These are phyloP conservation scores for Phaenicophaeus curvirostris DNA, from an alignment of 2,797 vertebrate genomes.

Conservation along the genomic window DNA sequence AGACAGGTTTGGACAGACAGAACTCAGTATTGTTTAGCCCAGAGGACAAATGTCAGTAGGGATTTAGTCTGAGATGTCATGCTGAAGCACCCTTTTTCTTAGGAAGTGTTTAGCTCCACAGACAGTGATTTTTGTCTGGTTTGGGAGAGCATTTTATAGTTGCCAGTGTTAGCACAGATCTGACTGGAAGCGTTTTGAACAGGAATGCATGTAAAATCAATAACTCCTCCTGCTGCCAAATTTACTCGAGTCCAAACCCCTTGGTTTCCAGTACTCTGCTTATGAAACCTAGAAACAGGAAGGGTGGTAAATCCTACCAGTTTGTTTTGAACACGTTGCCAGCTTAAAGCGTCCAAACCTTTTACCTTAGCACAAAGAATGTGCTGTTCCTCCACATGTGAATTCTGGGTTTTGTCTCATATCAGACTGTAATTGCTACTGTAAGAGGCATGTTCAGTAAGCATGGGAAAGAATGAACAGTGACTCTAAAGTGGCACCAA, in stretches of 20 bases:
- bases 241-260: neutral
- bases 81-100: neutral
- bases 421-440: neutral
- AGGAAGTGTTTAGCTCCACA: neutral
- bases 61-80: neutral
- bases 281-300: neutral
- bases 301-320: neutral
- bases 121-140: neutral
- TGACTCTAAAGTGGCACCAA: neutral
- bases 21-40: constrained; percentile 24
- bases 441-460: neutral
- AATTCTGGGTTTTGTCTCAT: neutral
- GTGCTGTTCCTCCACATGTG: neutral
- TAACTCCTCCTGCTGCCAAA: neutral
- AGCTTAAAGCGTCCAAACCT: neutral
- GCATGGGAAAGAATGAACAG: neutral
- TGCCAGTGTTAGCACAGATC: neutral
- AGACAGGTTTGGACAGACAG: constrained; percentile 4
- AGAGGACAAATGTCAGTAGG: constrained; percentile 26
- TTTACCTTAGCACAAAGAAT: neutral
- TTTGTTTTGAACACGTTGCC: neutral
- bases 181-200: neutral
- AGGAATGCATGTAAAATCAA: neutral
- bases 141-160: neutral
- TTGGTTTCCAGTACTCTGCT: neutral